phyloP scores from a whole-genome alignment of 2,797 vertebrate species.

The Xyrichtys novacula region DNA sequence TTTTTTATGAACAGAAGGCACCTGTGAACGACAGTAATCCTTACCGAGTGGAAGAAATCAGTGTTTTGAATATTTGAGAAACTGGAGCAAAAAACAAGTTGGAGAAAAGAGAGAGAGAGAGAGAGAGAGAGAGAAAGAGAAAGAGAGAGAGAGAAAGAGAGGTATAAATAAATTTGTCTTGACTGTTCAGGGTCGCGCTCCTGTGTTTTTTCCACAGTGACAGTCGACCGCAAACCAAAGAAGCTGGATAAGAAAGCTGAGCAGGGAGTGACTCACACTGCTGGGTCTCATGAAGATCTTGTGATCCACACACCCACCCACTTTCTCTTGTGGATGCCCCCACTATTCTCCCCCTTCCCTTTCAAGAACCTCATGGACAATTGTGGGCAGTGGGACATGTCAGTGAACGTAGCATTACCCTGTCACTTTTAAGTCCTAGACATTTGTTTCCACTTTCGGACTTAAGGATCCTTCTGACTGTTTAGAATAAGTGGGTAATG shows the following conservation, averaged over 20 bases:
- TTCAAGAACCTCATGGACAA: slow-evolving; percentile 2
- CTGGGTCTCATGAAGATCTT: slow-evolving; percentile 58
- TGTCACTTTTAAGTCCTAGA: slow-evolving; percentile 8
- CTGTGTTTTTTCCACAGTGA: slow-evolving; percentile 6
- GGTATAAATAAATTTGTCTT: not conserved
- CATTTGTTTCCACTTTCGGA: not conserved
- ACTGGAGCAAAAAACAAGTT: not conserved
- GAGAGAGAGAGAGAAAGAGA: too few species aligned
- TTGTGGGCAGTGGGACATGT: not conserved
- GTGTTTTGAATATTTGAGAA: not conserved
- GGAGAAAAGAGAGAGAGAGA: too few species aligned
- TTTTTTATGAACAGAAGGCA: not conserved
- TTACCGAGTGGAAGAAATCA: not conserved
- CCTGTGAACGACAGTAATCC: slow-evolving; percentile 6
- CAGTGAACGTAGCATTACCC: slow-evolving; percentile 10
- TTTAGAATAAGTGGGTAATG: not conserved
- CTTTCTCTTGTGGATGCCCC: slow-evolving; percentile 4
- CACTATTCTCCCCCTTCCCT: not conserved
- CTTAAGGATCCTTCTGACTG: not conserved
- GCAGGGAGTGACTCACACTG: slow-evolving; percentile 29
- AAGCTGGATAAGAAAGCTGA: slow-evolving; percentile 23
- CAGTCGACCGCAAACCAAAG: slow-evolving; percentile 11
- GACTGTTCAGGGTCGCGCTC: not conserved
- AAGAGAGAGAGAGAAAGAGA: not conserved
- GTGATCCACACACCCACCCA: slow-evolving; percentile 48